Percentiles rank a stretch among this genome's conserved stretches.
Evolutionary conservation across 2,888 invertebrate species (phyloP).

Genomic region (Phanerotoma sp.): DNA sequence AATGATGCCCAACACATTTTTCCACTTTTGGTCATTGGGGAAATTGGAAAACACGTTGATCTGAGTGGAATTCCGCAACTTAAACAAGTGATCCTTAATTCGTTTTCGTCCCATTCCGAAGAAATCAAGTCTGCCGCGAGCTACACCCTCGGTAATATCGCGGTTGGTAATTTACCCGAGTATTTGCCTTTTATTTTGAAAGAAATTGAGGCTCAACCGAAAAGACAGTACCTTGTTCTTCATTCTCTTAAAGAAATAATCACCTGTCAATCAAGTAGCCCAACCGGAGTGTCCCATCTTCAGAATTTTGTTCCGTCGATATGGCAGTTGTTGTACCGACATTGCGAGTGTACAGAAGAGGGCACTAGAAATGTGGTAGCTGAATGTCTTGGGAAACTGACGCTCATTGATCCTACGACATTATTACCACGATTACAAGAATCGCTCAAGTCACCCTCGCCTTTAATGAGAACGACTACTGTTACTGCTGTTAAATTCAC

Average conservation of each 20-base stretch:
- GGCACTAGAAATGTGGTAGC: slow-evolving; percentile 98
- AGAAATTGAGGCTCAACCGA: slow-evolving; percentile 93
- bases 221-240: slow-evolving; percentile 90
- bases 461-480: slow-evolving; percentile 90
- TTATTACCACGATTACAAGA: slow-evolving; percentile 86
- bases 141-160: slow-evolving; percentile 93
- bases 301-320: slow-evolving; percentile 78
- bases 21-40: slow-evolving; percentile 91
- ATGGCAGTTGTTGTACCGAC: slow-evolving; percentile 90
- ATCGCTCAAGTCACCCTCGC: slow-evolving; percentile 77
- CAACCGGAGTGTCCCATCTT: slow-evolving; percentile 60
- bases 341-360: slow-evolving; percentile 96
- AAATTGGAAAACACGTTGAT: slow-evolving; percentile 94
- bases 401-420: slow-evolving; percentile 86
- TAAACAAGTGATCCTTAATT: slow-evolving; percentile 77
- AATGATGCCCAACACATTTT: slow-evolving; percentile 87
- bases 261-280: slow-evolving; percentile 63
- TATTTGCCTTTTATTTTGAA: slow-evolving; percentile 92
- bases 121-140: slow-evolving; percentile 98
- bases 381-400: slow-evolving; percentile 96
- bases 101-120: slow-evolving; percentile 89
- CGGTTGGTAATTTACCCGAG: slow-evolving; percentile 90
- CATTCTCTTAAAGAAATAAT: slow-evolving; percentile 95
- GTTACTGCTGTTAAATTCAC: slow-evolving; percentile 99
- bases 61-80: slow-evolving; percentile 74